Evolutionary conservation across 2,797 vertebrate genomes (phyloP).

Genomic region (Ataeniobius toweri): DNA sequence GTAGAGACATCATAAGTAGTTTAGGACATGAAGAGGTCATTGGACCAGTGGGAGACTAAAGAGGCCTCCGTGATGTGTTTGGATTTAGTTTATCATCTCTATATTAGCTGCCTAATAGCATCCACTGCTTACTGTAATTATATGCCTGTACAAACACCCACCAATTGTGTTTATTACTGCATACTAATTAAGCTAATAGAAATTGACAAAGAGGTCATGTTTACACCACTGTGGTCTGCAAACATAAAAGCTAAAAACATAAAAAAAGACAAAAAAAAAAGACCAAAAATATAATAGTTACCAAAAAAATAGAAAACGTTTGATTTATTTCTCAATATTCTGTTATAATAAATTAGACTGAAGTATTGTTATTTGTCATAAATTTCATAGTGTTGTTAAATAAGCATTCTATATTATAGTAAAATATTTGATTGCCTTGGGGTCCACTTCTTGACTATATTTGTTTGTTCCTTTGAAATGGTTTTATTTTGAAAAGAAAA

Average conservation of each 20-base stretch:
- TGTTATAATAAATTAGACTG: not conserved
- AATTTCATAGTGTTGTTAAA: not conserved
- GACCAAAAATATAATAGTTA: not conserved
- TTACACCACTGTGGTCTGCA: not conserved
- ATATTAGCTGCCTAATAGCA: not conserved
- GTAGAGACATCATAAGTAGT: not conserved
- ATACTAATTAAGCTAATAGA: conserved; percentile 8
- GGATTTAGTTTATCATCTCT: not conserved
- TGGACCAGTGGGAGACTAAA: not conserved
- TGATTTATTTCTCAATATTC: not conserved
- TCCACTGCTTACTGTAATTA: conserved; percentile 9
- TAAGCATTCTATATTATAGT: not conserved
- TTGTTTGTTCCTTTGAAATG: not conserved
- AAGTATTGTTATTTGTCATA: not conserved
- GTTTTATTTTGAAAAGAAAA: not conserved
- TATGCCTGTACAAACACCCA: conserved; percentile 9
- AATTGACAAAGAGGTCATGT: not conserved
- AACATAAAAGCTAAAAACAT: not conserved
- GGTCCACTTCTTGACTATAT: not conserved
- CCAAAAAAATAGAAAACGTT: not conserved
- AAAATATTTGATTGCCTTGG: not conserved
- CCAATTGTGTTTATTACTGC: conserved; percentile 5
- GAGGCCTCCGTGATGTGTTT: conserved; percentile 4
- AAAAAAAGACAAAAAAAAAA: not conserved
- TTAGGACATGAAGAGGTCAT: not conserved